Evolutionary conservation across 2,888 invertebrate species (phyloP).

Genomic region (Perizoma affinitatum): DNA sequence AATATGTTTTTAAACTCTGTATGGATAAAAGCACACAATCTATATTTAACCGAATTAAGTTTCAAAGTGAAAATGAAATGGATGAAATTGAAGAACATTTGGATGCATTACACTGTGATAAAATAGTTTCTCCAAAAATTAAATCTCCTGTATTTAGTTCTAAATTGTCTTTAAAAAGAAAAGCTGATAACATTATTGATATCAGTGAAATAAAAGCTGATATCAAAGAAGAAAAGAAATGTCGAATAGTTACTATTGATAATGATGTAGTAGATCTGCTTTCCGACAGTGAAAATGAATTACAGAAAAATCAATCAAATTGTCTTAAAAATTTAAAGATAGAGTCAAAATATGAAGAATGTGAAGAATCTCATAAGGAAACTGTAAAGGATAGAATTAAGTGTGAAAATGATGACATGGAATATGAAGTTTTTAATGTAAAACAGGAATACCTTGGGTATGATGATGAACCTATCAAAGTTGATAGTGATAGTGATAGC

Average conservation of each 20-base stretch:
- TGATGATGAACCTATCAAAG: constrained; percentile 66
- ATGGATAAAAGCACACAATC: constrained; percentile 45
- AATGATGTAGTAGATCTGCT: constrained; percentile 51
- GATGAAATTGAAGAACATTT: constrained; percentile 56
- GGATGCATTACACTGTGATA: constrained; percentile 40
- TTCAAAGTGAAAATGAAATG: constrained; percentile 59
- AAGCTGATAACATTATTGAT: constrained; percentile 40
- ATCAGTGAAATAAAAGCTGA: constrained; percentile 41
- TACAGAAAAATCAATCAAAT: constrained; percentile 26
- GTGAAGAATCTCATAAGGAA: constrained; percentile 41
- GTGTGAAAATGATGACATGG: constrained; percentile 59
- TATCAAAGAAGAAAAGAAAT: constrained; percentile 37
- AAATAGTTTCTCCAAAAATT: constrained; percentile 10
- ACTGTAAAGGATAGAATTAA: constrained; percentile 50
- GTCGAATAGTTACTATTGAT: constrained; percentile 31
- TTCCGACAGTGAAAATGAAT: constrained; percentile 64
- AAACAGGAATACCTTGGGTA: constrained; percentile 70
- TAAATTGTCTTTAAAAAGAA: constrained; percentile 58
- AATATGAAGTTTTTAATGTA: constrained; percentile 69
- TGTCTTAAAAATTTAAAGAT: constrained; percentile 52
- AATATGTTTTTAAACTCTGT: constrained; percentile 66
- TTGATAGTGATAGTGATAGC: constrained; percentile 79
- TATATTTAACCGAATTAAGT: constrained; percentile 52
- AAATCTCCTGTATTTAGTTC: constrained; percentile 41
- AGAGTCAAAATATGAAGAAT: constrained; percentile 47